Evolutionary conservation across 2,888 invertebrate genomes (phyloP).

Genomic region (Melieria omissa): DNA sequence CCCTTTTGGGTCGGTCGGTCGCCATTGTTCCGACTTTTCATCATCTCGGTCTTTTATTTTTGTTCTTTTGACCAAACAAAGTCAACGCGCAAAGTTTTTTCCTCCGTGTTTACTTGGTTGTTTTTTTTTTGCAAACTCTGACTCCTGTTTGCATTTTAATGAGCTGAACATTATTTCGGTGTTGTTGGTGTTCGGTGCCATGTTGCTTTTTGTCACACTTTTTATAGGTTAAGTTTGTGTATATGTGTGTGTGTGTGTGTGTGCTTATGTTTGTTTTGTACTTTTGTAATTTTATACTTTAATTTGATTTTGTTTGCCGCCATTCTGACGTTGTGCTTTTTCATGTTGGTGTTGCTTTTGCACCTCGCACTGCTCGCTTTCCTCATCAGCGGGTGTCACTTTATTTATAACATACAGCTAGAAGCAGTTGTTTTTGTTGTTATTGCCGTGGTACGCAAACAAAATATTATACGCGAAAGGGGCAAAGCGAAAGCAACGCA

Average conservation of each 20-base stretch:
- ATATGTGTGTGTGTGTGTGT: constrained; percentile 3
- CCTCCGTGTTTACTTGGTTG: constrained; percentile 10
- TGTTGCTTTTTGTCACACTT: too few species aligned
- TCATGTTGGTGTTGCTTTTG: too few species aligned
- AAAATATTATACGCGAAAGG: too few species aligned
- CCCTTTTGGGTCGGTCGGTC: neutral
- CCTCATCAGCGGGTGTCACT: too few species aligned
- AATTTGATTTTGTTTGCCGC: constrained; percentile 18
- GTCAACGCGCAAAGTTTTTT: neutral
- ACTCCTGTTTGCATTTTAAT: constrained; percentile 21
- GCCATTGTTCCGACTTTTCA: neutral
- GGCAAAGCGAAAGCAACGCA: too few species aligned
- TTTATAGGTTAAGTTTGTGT: constrained; percentile 20
- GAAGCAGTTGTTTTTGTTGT: too few species aligned
- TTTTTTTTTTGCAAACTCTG: neutral
- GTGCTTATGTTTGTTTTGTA: constrained; percentile 10
- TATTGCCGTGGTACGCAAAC: too few species aligned
- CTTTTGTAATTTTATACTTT: neutral
- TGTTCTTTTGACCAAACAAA: neutral
- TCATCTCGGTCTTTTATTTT: neutral
- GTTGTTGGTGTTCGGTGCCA: too few species aligned
- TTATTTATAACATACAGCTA: too few species aligned
- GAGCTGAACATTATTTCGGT: constrained; percentile 8
- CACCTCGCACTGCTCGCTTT: too few species aligned
- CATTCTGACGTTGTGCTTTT: too few species aligned